Evolutionary conservation across 2,888 invertebrate species (phyloP), one percentile per base, ranked within the genome.

Genomic region (Diachrysia chrysitis): DNA sequence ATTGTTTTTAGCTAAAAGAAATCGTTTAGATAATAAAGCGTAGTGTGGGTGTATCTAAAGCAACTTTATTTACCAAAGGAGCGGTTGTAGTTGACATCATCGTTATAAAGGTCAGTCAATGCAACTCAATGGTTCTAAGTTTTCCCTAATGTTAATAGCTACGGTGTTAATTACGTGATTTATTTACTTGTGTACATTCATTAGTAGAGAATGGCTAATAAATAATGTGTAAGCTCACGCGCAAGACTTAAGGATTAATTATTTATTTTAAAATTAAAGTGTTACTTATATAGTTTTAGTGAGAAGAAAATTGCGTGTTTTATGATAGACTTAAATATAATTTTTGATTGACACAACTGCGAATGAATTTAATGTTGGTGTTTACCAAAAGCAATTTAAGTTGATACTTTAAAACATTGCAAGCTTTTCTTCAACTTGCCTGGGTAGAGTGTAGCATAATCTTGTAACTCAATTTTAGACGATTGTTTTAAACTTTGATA

Each of bases 41-140:
- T 83, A 79, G 81, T 70, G 88, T 87, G 78, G 85, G 89, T 76
- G 73, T 83, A 65, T 66, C 74, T 63, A 75, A 73, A 81, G 46
- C 63, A 65, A 68, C 68, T 68, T 72, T 67, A 72, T 77, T 82
- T 79, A 76, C 76, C 63, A 59, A 78, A 85, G 87, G 87, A 83
- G 86, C 81, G 88, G 84, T 78, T 58, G 56, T 63, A 56, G 80
- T 64, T 90, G 90, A 90, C 86, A 87, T 90, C 90, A 90, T 72
- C 87, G 77, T 67, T 75, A 75, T 85, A 69, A 86, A 83, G 85
- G 84, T 86, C 72, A 67, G 53, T 68, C 68, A 70, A 70, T 79
- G 72, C 73, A 73, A 17, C 48, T 7, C 66, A 71, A 70, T 58
- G 67, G 48, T 54, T 51, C 12, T 10, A n/a, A n/a, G 62, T 51